These are phyloP conservation scores for Sapajus apella DNA, from an alignment of 2,113 vertebrate species.

Conservation along the genomic window DNA sequence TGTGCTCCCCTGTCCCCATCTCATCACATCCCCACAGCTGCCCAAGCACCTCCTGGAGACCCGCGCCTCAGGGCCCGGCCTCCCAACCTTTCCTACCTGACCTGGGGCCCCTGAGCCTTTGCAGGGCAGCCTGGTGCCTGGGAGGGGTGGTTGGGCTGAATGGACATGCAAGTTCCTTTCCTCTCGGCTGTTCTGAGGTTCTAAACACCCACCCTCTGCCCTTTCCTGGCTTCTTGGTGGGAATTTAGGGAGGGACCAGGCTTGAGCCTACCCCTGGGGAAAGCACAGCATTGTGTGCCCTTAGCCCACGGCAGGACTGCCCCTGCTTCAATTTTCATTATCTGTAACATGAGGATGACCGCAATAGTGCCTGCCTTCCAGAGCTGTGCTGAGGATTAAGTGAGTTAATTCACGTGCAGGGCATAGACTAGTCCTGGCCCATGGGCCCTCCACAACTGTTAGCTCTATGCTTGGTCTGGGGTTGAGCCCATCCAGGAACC, in stretches of 20 bases:
- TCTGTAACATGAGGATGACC: neutral
- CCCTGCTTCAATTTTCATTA: neutral
- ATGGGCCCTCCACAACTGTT: accelerated
- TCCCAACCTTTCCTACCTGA: neutral
- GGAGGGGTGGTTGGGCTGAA: too few relatives aligned
- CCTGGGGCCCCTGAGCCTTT: neutral
- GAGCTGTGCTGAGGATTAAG: neutral
- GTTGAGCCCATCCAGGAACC: neutral
- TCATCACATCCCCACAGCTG: neutral
- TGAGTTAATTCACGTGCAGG: accelerated
- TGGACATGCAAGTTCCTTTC: neutral
- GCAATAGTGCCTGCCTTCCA: neutral
- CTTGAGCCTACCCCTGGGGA: neutral
- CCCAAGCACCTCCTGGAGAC: neutral
- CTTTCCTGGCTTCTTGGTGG: neutral
- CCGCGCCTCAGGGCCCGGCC: too few relatives aligned
- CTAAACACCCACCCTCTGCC: neutral
- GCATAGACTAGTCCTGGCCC: neutral
- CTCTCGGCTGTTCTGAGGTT: neutral
- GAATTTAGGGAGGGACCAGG: neutral
- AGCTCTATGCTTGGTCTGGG: neutral
- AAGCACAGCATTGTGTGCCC: neutral
- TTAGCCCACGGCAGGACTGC: too few relatives aligned
- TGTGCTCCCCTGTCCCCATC: too few relatives aligned
- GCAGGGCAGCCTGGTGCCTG: neutral